Evolutionary conservation across 1,140 invertebrate genomes (phyloP).

Genomic region (Pseudomyrmex cubaensis): DNA sequence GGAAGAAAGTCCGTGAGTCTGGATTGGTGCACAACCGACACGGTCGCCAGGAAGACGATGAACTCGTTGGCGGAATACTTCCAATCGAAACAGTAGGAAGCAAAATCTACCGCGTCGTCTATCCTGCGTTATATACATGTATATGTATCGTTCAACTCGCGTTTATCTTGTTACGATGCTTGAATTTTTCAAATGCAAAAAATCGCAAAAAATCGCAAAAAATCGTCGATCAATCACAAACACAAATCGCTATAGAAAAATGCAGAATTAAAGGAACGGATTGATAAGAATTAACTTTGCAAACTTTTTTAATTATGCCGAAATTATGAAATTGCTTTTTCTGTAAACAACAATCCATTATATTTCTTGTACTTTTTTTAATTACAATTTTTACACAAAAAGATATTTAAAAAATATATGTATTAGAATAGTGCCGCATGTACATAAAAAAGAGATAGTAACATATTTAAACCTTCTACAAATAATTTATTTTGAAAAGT

Average conservation of each 20-base stretch:
- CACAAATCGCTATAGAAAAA: not conserved
- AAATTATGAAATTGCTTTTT: too few species aligned
- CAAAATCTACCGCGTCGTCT: conserved; percentile 40
- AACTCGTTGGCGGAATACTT: conserved; percentile 84
- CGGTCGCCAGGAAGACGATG: conserved; percentile 82
- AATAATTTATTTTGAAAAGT: conserved; percentile 3
- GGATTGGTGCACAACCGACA: conserved; percentile 82
- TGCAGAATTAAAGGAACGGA: too few species aligned
- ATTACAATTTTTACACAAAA: too few species aligned
- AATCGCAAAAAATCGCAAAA: not conserved
- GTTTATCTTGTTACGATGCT: not conserved
- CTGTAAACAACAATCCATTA: too few species aligned
- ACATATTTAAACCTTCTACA: not conserved
- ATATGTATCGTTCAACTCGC: conserved; percentile 74
- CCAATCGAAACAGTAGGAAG: conserved; percentile 80
- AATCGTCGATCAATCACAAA: not conserved
- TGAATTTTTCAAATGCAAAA: not conserved
- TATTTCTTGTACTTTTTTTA: too few species aligned
- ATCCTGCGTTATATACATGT: conserved; percentile 39
- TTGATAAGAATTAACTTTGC: too few species aligned
- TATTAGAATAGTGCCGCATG: too few species aligned
- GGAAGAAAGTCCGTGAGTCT: conserved; percentile 82
- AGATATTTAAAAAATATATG: too few species aligned
- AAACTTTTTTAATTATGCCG: too few species aligned
- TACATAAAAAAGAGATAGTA: not conserved